Evolutionary conservation across 2,888 invertebrate species (phyloP).

Genomic region (Dicycla oo): DNA sequence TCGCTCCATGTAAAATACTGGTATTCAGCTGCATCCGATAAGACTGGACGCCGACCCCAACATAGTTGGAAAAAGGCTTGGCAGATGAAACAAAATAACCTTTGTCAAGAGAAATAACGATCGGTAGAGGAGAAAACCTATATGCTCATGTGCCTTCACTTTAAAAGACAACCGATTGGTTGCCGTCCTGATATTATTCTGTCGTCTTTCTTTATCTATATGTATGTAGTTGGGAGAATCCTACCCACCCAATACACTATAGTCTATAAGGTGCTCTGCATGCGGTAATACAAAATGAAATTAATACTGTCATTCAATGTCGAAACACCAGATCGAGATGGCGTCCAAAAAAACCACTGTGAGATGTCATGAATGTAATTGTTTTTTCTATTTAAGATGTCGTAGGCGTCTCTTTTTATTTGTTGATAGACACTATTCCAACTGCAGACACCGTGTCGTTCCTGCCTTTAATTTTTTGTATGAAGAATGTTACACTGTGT

Average conservation of each 20-base stretch:
- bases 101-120: too few species aligned
- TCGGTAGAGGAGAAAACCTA: too few species aligned
- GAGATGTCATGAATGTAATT: conserved; percentile 81
- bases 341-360: conserved; percentile 71
- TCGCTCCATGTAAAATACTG: too few species aligned
- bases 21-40: too few species aligned
- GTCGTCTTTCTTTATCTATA: neutral
- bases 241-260: conserved; percentile 5
- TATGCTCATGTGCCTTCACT: too few species aligned
- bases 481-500: conserved; percentile 35
- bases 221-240: conserved; percentile 6
- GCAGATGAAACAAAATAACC: too few species aligned
- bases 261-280: conserved; percentile 52
- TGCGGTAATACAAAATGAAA: conserved; percentile 74
- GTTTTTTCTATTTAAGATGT: conserved; percentile 80
- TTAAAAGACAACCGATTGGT: too few species aligned
- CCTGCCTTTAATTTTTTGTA: neutral
- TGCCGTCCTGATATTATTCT: too few species aligned
- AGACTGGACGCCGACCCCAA: too few species aligned
- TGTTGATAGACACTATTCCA: conserved; percentile 70
- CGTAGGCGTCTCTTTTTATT: conserved; percentile 76
- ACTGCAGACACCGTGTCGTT: conserved; percentile 52
- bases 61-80: too few species aligned
- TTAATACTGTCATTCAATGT: conserved; percentile 82
- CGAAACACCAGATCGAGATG: conserved; percentile 76